A percentile compares a stretch with the other conserved stretches of the same genome.
Evolutionary conservation across 2,797 vertebrate species (phyloP).

Genomic region (Anableps anableps): DNA sequence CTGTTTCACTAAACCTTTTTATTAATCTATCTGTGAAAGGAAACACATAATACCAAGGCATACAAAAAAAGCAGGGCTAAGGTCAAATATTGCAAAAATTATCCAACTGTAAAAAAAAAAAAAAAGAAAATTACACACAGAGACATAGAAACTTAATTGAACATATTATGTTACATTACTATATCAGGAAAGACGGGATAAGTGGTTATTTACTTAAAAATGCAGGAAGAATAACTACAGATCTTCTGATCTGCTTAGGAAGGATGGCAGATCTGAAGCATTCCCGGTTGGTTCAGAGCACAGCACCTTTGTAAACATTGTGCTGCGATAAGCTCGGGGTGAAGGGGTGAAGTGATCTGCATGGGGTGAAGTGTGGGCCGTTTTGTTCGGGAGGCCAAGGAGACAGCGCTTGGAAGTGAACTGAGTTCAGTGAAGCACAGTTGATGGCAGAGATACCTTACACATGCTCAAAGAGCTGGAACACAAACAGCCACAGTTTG

Average conservation of each 20-base stretch:
- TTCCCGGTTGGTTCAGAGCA: constrained; percentile 17
- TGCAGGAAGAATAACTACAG: constrained; percentile 7
- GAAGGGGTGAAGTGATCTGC: constrained; percentile 66
- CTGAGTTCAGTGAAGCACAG: constrained; percentile 68
- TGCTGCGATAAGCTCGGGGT: constrained; percentile 64
- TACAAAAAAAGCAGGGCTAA: constrained; percentile 85
- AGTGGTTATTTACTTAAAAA: neutral
- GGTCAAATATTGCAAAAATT: constrained; percentile 82
- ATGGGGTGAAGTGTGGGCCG: constrained; percentile 70
- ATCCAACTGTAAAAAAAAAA: constrained; percentile 75
- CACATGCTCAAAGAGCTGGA: constrained; percentile 75
- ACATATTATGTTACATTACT: neutral
- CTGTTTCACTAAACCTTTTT: too few species aligned
- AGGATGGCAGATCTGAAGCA: neutral
- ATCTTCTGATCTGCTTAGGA: constrained; percentile 11
- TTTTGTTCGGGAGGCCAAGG: constrained; percentile 70
- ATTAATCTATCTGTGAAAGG: too few species aligned
- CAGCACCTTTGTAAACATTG: constrained; percentile 68
- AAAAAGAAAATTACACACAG: constrained; percentile 80
- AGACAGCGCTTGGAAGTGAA: constrained; percentile 58
- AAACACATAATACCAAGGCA: constrained; percentile 87
- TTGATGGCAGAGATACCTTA: constrained; percentile 75
- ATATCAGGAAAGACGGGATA: neutral
- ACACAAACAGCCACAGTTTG: constrained; percentile 77
- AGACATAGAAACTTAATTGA: constrained; percentile 38